These are phyloP conservation scores for Drosophila takahashii DNA, from an alignment of 1,140 invertebrate species.

Conservation along the genomic window DNA sequence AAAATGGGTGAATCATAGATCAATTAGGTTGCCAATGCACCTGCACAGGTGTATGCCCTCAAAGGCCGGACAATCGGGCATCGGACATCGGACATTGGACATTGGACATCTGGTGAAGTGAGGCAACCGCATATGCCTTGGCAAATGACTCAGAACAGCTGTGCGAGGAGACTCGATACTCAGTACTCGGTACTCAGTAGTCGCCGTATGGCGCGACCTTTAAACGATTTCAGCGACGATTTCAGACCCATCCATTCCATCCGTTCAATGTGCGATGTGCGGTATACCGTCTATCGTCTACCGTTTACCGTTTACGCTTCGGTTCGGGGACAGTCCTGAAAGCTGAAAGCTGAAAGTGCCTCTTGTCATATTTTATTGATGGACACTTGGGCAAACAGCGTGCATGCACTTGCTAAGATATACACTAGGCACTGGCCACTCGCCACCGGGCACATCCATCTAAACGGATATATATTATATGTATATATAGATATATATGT, in stretches of 20 bases:
- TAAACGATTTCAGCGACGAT: slow-evolving; percentile 20
- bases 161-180: slow-evolving; percentile 20
- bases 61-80: slow-evolving; percentile 30
- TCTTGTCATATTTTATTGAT: slow-evolving; percentile 69
- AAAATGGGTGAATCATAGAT: slow-evolving; percentile 4
- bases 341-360: slow-evolving; percentile 33
- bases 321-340: slow-evolving; percentile 29
- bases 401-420: slow-evolving; percentile 42
- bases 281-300: neutral
- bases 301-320: slow-evolving; percentile 11
- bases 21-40: slow-evolving; percentile 3
- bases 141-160: slow-evolving; percentile 49
- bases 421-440: slow-evolving; percentile 8
- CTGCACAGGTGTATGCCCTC: slow-evolving; percentile 29
- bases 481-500: slow-evolving; percentile 3
- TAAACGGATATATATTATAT: slow-evolving; percentile 24
- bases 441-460: slow-evolving; percentile 8
- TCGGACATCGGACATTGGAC: neutral
- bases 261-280: neutral
- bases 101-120: neutral
- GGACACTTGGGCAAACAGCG: slow-evolving; percentile 50
- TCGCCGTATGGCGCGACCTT: slow-evolving; percentile 23
- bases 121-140: slow-evolving; percentile 8
- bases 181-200: too few species aligned
- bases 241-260: slow-evolving; percentile 10